These are phyloP conservation scores for Archegozetes longisetosus DNA, from an alignment of 1,140 invertebrate species.

Conservation along the genomic window DNA sequence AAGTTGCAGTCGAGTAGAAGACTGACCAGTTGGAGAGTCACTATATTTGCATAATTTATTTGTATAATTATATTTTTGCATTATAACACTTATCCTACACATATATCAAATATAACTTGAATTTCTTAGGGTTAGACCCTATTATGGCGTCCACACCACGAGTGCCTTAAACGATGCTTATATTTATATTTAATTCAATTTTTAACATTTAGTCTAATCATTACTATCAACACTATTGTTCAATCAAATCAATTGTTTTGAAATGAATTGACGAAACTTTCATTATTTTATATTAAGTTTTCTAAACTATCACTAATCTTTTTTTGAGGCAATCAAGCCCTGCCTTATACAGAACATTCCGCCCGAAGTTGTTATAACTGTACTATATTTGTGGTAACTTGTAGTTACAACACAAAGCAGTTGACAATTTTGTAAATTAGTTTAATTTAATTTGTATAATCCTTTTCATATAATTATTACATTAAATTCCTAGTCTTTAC, in stretches of 20 bases:
- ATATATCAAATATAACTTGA: too few species aligned
- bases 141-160: too few species aligned
- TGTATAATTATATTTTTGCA: too few species aligned
- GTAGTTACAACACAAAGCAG: not conserved
- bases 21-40: too few species aligned
- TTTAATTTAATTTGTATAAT: not conserved
- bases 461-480: not conserved
- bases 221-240: not conserved
- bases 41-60: too few species aligned
- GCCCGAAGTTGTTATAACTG: not conserved
- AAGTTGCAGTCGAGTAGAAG: too few species aligned
- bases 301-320: not conserved
- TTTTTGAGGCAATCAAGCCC: not conserved
- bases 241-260: not conserved
- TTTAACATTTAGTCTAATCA: not conserved
- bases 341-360: not conserved
- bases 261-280: not conserved
- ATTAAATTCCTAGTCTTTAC: not conserved
- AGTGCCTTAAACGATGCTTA: not conserved
- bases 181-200: not conserved
- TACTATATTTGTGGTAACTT: not conserved
- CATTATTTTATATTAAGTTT: not conserved
- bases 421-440: not conserved
- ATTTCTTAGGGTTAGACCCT: too few species aligned
- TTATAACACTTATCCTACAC: too few species aligned